Evolutionary conservation across 64 coral and sea anemone genomes (phyloP).

Genomic region (Porites australiensis): DNA sequence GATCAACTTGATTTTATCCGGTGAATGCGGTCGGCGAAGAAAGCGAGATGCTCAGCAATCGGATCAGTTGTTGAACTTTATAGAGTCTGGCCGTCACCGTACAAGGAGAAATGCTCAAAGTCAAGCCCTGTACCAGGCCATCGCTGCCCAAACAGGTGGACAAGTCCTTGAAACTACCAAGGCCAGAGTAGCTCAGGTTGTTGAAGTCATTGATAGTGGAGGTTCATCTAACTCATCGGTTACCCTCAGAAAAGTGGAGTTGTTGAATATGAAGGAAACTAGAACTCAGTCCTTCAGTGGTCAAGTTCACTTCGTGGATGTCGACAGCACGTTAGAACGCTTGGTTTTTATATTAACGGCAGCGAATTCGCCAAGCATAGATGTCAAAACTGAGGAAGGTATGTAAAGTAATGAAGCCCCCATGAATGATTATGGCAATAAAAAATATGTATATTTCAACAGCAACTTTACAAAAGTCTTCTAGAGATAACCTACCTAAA

Average conservation of each 20-base stretch:
- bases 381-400: slow-evolving; percentile 29
- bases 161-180: slow-evolving; percentile 66
- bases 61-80: not conserved
- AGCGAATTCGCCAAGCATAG: not conserved
- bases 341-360: slow-evolving; percentile 52
- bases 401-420: not conserved
- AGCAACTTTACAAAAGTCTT: too few species aligned
- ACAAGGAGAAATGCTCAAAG: slow-evolving; percentile 27
- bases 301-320: not conserved
- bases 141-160: slow-evolving; percentile 72
- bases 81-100: not conserved
- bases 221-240: slow-evolving; percentile 34
- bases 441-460: too few species aligned
- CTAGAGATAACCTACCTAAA: too few species aligned
- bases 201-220: slow-evolving; percentile 45
- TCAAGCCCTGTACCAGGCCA: slow-evolving; percentile 38
- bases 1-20: slow-evolving; percentile 45
- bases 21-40: slow-evolving; percentile 53
- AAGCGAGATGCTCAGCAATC: not conserved
- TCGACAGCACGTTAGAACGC: slow-evolving; percentile 43
- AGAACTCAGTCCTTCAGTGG: not conserved
- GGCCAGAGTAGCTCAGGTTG: slow-evolving; percentile 15
- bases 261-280: slow-evolving; percentile 39
- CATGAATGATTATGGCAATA: too few species aligned
- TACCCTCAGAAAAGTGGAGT: slow-evolving; percentile 27